Base-by-base conservation (phyloP, 2,113 vertebrate genomes). In the Nestor notabilis region DNA sequence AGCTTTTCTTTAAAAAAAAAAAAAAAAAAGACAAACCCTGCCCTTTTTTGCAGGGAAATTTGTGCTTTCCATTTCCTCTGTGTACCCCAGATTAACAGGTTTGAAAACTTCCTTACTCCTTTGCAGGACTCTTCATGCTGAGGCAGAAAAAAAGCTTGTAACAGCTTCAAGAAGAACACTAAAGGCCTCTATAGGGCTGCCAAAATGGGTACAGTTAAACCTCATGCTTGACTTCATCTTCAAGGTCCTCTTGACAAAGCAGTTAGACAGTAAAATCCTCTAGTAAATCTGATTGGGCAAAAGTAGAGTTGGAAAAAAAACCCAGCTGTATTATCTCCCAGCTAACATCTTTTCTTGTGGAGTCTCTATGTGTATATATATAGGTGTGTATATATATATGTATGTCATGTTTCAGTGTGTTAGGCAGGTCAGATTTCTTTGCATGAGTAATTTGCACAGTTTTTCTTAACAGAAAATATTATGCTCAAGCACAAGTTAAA, bases 361-460 rank as follows among this genome's bases (percentile, higher is more conserved):
- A 76, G 10, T 23, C 58, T 58, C 3, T 50, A 5, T 35, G 15
- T 68, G 29, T 79, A 21, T 49, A 17, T 14, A 50, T 53, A 10
- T n/a, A 2, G 55, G 10, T 43, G 7, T 16, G 8, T n/a, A 3
- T 19, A 2, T 52, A 7, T 37, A 8, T 9, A 4, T 29, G 1
- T 39, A 18, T 28, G 7, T 41, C 2, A 39, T 58, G 33, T 90
- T 77, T 12, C 9, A 46, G 16, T 39, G 25, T 66, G 11, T 69
- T 85, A 85, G 17, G 19, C 35, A 66, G 53, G 64, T 95, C 63
- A 77, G 27, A 56, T 86, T 86, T 77, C 46, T 53, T 77, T 53
- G 86, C 10, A 37, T 13, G 24, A 90, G 37, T 29, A 86, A 93
- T 77, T 74, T 77, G 35, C 27, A 79, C 3, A 17, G 50, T 13